Conservation (phyloP, 2,113 vertebrate species). For the Otis tarda region DNA sequence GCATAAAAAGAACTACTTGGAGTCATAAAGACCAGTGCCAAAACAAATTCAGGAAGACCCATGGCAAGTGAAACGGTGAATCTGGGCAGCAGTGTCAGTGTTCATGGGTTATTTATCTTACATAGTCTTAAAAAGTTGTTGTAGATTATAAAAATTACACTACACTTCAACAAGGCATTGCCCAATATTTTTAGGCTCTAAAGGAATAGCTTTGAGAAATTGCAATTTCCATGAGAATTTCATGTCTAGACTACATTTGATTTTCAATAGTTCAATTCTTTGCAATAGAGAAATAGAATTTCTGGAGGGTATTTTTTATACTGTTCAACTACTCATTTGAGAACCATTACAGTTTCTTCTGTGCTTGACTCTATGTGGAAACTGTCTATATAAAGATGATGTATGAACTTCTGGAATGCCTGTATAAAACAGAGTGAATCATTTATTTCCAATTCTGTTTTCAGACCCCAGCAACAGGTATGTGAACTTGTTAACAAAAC, state of each 20-base stretch:
- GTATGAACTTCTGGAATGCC: background rate
- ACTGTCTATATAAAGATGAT: background rate
- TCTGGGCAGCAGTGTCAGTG: background rate
- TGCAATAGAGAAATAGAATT: conserved; percentile 3
- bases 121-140: background rate
- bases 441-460: background rate
- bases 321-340: background rate
- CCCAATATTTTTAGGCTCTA: background rate
- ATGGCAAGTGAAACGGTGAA: background rate
- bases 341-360: conserved; percentile 1
- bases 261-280: conserved; percentile 24
- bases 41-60: background rate
- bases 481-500: background rate
- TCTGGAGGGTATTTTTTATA: conserved; percentile 21
- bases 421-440: background rate
- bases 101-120: background rate
- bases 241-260: background rate
- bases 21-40: background rate
- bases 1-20: background rate
- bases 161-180: background rate
- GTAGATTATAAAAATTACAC: background rate
- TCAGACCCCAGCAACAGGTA: background rate
- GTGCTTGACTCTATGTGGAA: background rate
- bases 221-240: background rate
- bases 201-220: conserved; percentile 19